phyloP scores from a whole-genome alignment of 2,113 vertebrate species.

The Xiphophorus hellerii region DNA sequence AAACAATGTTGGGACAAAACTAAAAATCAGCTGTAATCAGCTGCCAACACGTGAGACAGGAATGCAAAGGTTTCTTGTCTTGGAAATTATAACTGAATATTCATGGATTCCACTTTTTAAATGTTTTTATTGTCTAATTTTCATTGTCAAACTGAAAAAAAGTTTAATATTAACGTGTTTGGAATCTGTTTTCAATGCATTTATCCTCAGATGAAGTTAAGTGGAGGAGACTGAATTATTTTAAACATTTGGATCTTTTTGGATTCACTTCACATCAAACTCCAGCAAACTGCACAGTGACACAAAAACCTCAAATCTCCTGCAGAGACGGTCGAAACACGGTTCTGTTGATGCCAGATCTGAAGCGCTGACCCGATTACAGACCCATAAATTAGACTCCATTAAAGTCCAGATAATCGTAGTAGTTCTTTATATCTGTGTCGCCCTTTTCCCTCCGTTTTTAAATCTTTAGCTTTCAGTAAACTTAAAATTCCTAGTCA shows the following conservation, averaged over 20 bases:
- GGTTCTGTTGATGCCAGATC: no score
- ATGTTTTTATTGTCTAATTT: no score
- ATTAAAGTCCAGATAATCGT: background rate
- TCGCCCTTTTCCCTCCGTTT: background rate
- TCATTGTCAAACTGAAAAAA: no score
- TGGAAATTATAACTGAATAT: background rate
- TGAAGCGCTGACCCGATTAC: background rate
- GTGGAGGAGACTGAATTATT: background rate
- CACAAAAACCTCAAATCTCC: background rate
- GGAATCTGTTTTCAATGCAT: background rate
- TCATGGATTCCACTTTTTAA: background rate
- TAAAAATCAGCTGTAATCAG: no score
- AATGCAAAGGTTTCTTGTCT: conserved; percentile 4
- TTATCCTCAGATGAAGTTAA: background rate
- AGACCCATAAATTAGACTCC: background rate
- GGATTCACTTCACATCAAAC: background rate
- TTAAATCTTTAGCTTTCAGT: background rate
- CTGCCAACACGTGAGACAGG: background rate
- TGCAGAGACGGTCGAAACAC: background rate
- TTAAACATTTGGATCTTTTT: background rate
- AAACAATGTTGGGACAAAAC: no score
- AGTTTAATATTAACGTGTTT: no score
- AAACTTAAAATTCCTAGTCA: no score
- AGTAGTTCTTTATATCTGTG: background rate
- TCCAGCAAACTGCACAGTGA: background rate